Evolutionary conservation across 2,113 vertebrate genomes (phyloP), one percentile per base, ranked within the genome.

Genomic region (Chionomys nivalis): DNA sequence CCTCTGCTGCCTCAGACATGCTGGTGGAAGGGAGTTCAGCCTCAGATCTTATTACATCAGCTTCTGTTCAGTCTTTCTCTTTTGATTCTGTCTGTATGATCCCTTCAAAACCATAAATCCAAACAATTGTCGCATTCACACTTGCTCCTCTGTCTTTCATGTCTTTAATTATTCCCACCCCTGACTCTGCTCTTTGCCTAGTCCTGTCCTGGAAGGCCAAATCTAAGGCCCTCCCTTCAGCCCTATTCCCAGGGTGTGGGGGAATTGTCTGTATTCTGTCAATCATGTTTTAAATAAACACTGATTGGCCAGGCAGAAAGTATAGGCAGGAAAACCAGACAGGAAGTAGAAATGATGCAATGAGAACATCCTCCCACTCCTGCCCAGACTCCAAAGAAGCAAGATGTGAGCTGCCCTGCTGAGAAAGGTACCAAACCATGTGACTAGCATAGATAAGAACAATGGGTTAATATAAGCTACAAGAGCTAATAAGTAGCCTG

Each of bases 121-220:
- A 13, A 87, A 83, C 21, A 49, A 42, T 3, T 58, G 49, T 83
- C 52, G 68, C 14, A n/a, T 36, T 55, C 12, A 19, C 7, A 52
- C 58, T 36, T 58, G 55, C 36, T 97, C 78, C 68, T 92, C 65
- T 94, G 88, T 61, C 65, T 73, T 92, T 58, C 79, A 28, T 89
- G 81, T 97, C 95, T 94, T 87, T 93, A 96, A 98, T 97, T 55
- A 93, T 24, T 23, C 61, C 87, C 72, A 24, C 8, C 36, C 87
- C 31, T 16, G 7, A 33, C 47, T 26, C 28, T 4, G 24, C 55
- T 11, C 36, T 39, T 58, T 75, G 31, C 70, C 75, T 44, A 49
- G 33, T 68, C 33, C n/a, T 70, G 61, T 39, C 31, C 49, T 26
- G 68, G 65, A 68, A 65, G n/a, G 39, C 75, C 10, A 12, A 70